phyloP scores from a whole-genome alignment of 2,888 invertebrate genomes.

The Myathropa florea region DNA sequence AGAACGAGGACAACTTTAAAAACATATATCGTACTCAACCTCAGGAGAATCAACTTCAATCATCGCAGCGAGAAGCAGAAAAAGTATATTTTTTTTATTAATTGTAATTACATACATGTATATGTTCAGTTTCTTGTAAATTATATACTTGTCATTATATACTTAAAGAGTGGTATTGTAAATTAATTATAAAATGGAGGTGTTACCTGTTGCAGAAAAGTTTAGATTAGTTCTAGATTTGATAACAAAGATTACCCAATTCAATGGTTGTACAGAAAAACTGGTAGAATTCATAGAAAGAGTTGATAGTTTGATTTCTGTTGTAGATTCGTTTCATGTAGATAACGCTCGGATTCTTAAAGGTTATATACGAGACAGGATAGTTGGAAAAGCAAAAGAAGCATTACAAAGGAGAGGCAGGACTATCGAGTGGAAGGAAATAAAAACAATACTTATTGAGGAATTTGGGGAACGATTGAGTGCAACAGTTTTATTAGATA shows the following conservation, averaged over 20 bases:
- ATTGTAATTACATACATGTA: too few species aligned
- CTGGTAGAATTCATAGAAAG: slow-evolving; percentile 1
- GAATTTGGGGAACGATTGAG: background rate
- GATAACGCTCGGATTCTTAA: background rate
- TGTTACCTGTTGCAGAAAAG: too few species aligned
- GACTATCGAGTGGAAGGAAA: background rate
- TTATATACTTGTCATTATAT: too few species aligned
- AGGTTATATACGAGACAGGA: background rate
- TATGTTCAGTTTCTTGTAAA: too few species aligned
- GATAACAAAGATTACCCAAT: background rate
- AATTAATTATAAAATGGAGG: too few species aligned
- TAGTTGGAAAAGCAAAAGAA: background rate
- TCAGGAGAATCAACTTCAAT: too few species aligned
- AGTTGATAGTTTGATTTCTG: background rate
- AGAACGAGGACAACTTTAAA: too few species aligned
- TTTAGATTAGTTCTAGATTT: background rate
- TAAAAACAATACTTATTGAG: background rate
- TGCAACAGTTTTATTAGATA: slow-evolving; percentile 11
- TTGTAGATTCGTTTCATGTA: background rate
- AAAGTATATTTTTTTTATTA: too few species aligned
- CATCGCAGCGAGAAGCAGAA: too few species aligned
- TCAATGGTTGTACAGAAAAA: background rate
- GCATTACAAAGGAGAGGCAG: background rate
- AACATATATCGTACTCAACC: too few species aligned
- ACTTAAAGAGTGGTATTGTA: too few species aligned